Percentiles rank a stretch among this genome's conserved stretches.
Evolutionary conservation across 2,797 vertebrate species (phyloP).

Genomic region (Benthosema pterotum): DNA sequence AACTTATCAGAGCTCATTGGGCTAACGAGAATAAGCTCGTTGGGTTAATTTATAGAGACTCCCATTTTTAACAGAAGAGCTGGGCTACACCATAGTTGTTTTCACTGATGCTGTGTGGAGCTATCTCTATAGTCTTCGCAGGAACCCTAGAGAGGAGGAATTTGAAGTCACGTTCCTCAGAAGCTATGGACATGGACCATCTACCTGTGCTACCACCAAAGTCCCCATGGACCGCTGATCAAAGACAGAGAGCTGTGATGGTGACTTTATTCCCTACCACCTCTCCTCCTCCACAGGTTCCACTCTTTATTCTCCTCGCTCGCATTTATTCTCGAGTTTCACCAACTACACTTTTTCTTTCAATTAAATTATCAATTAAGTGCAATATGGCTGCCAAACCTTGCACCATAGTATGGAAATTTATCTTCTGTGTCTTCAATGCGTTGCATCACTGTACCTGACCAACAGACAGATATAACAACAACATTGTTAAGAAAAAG

Average conservation of each 20-base stretch:
- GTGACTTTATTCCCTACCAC: slow-evolving; percentile 48
- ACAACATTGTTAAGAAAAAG: no score
- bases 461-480: no score
- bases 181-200: slow-evolving; percentile 67
- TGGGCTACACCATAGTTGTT: slow-evolving; percentile 43
- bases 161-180: slow-evolving; percentile 68
- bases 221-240: slow-evolving; percentile 72
- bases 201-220: slow-evolving; percentile 48
- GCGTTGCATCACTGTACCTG: no score
- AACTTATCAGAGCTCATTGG: no score
- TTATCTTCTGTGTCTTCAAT: no score
- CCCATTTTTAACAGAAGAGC: no score
- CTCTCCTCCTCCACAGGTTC: slow-evolving; percentile 27
- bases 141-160: slow-evolving; percentile 62
- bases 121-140: slow-evolving; percentile 63
- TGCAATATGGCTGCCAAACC: no score
- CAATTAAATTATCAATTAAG: neutral
- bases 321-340: slow-evolving; percentile 17
- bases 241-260: slow-evolving; percentile 63
- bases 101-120: slow-evolving; percentile 66
- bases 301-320: slow-evolving; percentile 46
- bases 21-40: no score
- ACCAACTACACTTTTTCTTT: neutral
- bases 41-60: no score
- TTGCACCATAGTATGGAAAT: no score